These are phyloP conservation scores for Myodes glareolus DNA, from an alignment of 2,113 vertebrate species.

Conservation along the genomic window DNA sequence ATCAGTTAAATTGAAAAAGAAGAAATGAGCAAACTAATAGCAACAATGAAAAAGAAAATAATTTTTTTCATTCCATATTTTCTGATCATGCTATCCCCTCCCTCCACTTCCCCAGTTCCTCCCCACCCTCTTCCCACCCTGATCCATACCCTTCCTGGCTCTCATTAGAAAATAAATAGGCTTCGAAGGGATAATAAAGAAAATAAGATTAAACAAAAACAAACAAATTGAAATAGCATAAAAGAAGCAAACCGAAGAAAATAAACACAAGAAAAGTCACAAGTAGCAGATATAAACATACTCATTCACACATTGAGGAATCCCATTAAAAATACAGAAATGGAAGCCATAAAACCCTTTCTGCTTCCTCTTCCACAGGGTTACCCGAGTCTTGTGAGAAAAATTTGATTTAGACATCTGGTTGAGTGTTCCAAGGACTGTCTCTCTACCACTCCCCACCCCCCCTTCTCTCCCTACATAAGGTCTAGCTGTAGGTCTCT, in stretches of 20 bases:
- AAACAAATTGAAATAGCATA: not conserved
- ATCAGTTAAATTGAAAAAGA: too few relatives aligned
- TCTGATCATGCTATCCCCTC: not conserved
- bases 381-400: not conserved
- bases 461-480: not conserved
- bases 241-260: not conserved
- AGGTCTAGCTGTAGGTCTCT: not conserved
- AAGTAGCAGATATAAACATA: not conserved
- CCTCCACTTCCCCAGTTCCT: not conserved
- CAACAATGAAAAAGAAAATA: too few relatives aligned
- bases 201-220: not conserved
- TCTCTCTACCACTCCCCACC: not conserved
- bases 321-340: not conserved
- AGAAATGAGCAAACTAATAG: too few relatives aligned
- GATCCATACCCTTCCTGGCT: not conserved
- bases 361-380: not conserved
- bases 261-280: not conserved
- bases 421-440: not conserved
- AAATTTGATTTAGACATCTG: not conserved
- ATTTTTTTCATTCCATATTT: not conserved
- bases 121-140: not conserved
- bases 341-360: not conserved
- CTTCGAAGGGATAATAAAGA: not conserved
- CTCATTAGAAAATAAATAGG: not conserved
- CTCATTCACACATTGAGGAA: not conserved